Evolutionary conservation across 2,113 vertebrate species (phyloP).

Genomic region (Butastur rufipennis): DNA sequence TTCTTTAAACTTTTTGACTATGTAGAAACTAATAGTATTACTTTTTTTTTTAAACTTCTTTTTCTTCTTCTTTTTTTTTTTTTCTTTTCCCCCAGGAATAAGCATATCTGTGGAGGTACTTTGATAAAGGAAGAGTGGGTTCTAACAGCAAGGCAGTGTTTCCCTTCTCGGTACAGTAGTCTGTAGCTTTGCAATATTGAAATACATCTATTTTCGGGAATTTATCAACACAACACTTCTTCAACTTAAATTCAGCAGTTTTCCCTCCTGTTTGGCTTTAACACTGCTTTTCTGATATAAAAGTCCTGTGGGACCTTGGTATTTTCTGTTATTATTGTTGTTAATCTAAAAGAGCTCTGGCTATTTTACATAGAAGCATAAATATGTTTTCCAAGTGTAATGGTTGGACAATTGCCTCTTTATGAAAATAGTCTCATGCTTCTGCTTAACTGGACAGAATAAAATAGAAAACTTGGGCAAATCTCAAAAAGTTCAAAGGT

Average conservation of each 20-base stretch:
- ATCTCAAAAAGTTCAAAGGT: neutral
- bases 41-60: neutral
- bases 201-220: neutral
- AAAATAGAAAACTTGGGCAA: slow-evolving; percentile 4
- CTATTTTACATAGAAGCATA: neutral
- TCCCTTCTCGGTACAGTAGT: slow-evolving; percentile 89
- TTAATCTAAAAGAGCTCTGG: neutral
- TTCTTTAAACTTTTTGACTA: neutral
- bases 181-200: neutral
- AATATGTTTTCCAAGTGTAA: neutral
- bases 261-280: slow-evolving; percentile 30
- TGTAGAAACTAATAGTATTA: neutral
- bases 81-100: slow-evolving; percentile 69
- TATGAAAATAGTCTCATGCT: neutral
- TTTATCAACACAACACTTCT: neutral
- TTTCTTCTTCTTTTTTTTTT: neutral
- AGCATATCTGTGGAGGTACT: slow-evolving; percentile 95
- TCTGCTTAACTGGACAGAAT: neutral
- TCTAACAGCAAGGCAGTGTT: slow-evolving; percentile 93
- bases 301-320: neutral
- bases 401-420: neutral
- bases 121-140: slow-evolving; percentile 95
- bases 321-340: neutral
- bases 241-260: neutral
- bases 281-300: neutral